Conservation (phyloP, 2,888 invertebrate genomes). For the Rhingia rostrata region DNA sequence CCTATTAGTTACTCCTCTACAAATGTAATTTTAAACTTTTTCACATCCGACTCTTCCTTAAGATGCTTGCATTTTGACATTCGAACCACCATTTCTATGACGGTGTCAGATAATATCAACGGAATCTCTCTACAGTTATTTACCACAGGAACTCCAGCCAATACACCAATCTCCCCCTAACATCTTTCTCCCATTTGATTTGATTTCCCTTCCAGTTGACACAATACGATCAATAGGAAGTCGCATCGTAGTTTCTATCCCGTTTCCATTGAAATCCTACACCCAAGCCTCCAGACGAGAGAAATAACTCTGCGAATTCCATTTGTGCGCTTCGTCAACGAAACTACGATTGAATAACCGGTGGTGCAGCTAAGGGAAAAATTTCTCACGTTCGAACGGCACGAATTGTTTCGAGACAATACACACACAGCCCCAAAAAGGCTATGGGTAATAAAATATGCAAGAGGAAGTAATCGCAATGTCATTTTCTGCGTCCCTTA, state of each 20-base stretch:
- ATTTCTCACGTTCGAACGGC: conserved; percentile 61
- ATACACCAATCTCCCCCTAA: neutral
- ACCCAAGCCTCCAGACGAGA: neutral
- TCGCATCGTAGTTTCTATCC: conserved; percentile 4
- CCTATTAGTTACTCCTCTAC: too few relatives aligned
- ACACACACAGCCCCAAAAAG: conserved; percentile 54
- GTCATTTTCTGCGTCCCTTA: conserved; percentile 31
- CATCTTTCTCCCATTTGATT: neutral
- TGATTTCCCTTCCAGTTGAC: neutral
- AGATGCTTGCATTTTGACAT: too few relatives aligned
- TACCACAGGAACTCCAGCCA: too few relatives aligned
- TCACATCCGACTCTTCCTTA: too few relatives aligned
- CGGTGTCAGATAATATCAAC: too few relatives aligned
- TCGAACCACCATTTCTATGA: too few relatives aligned
- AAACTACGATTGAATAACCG: conserved; percentile 24
- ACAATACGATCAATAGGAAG: conserved; percentile 16
- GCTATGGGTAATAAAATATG: conserved; percentile 58
- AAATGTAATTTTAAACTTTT: too few relatives aligned
- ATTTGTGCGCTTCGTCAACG: conserved; percentile 6
- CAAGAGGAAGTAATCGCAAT: conserved; percentile 66
- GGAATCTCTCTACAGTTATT: too few relatives aligned
- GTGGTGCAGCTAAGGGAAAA: conserved; percentile 39
- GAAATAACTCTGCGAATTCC: conserved; percentile 24
- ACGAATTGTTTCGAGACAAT: conserved; percentile 61
- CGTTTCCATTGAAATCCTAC: conserved; percentile 26